phyloP scores from a whole-genome alignment of 2,888 invertebrate species.

The Macrosoma leucophasiata region DNA sequence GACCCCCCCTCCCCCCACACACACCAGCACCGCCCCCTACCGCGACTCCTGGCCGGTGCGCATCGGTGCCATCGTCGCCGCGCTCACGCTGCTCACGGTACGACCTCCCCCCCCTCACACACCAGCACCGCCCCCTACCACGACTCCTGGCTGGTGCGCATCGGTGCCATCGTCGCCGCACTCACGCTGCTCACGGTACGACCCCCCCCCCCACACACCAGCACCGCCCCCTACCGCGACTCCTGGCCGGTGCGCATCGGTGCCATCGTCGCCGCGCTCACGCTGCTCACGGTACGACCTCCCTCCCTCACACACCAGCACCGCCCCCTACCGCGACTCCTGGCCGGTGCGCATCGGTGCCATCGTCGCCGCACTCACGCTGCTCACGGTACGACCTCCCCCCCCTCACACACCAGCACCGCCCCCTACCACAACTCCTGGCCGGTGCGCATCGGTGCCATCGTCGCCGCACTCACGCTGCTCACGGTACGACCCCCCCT shows the following conservation, averaged over 20 bases:
- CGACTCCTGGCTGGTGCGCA: constrained; percentile 80
- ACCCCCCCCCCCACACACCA: constrained; percentile 19
- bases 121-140: constrained; percentile 68
- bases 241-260: constrained; percentile 81
- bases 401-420: too few species aligned
- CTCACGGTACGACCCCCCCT: constrained; percentile 71
- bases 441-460: constrained; percentile 79
- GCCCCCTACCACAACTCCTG: constrained; percentile 77
- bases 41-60: constrained; percentile 80
- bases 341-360: constrained; percentile 80
- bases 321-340: constrained; percentile 76
- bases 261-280: constrained; percentile 76
- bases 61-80: constrained; percentile 78
- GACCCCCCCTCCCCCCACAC: constrained; percentile 29
- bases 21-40: constrained; percentile 69
- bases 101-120: constrained; percentile 37
- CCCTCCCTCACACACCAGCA: too few species aligned
- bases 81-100: constrained; percentile 79
- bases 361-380: constrained; percentile 77
- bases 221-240: constrained; percentile 75
- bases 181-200: constrained; percentile 79
- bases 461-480: constrained; percentile 77
- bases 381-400: constrained; percentile 73
- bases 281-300: constrained; percentile 76
- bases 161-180: constrained; percentile 78